Evolutionary conservation across 2,888 invertebrate species (phyloP).

Genomic region (Lepidochrysops patricia): DNA sequence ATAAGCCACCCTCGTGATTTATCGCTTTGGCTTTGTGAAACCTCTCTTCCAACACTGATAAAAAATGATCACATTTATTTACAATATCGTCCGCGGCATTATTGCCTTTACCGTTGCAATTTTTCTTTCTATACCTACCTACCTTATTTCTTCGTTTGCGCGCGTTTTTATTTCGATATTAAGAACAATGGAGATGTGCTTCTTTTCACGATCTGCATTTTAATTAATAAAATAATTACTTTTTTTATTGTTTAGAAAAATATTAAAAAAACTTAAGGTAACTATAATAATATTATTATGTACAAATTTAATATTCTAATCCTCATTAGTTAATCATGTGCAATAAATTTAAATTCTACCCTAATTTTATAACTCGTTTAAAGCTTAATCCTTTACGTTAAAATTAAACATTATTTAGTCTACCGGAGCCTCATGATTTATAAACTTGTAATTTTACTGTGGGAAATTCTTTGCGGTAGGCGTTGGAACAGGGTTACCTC

Average conservation of each 20-base stretch:
- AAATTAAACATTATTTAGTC: conserved; percentile 13
- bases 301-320: no score
- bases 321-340: not conserved
- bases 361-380: not conserved
- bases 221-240: no score
- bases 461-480: conserved; percentile 59
- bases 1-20: conserved; percentile 67
- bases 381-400: not conserved
- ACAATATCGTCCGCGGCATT: conserved; percentile 54
- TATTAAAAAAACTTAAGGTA: no score
- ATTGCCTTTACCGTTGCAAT: conserved; percentile 17
- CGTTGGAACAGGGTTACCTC: conserved; percentile 50
- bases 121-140: not conserved
- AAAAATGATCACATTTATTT: conserved; percentile 71
- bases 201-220: no score
- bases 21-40: conserved; percentile 67
- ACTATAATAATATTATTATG: no score
- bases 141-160: not conserved
- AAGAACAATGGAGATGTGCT: no score
- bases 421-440: conserved; percentile 33
- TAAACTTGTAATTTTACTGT: conserved; percentile 50
- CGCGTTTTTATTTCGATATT: no score
- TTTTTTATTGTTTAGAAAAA: no score
- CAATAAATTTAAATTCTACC: not conserved
- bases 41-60: conserved; percentile 63